A percentile compares a stretch with the other conserved stretches of the same genome.
phyloP scores from a whole-genome alignment of 2,888 invertebrate genomes.

The Silvanus unidentatus region DNA sequence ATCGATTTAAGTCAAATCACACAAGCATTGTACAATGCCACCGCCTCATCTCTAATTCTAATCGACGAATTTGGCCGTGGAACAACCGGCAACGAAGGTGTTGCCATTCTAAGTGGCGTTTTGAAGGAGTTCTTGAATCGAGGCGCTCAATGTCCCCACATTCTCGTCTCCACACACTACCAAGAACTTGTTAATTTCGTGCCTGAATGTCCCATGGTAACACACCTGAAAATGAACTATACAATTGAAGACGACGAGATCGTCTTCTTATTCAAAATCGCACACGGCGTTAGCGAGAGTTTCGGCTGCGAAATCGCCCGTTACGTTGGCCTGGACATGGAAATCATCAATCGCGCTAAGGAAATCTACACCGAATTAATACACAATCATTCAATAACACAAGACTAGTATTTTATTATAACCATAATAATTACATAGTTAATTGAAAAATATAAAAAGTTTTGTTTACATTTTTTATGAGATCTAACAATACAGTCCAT shows the following conservation, averaged over 20 bases:
- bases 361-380: conserved; percentile 41
- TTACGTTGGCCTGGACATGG: conserved; percentile 52
- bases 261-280: conserved; percentile 60
- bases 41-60: conserved; percentile 64
- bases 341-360: conserved; percentile 51
- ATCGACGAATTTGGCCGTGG: conserved; percentile 90
- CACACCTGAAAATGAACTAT: conserved; percentile 38
- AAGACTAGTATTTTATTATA: conserved; percentile 38
- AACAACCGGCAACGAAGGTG: conserved; percentile 70
- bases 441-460: conserved; percentile 25
- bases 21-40: conserved; percentile 60
- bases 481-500: conserved; percentile 21
- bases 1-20: conserved; percentile 80
- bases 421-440: conserved; percentile 32
- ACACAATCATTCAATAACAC: conserved; percentile 30
- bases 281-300: conserved; percentile 57
- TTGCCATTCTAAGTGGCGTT: conserved; percentile 64
- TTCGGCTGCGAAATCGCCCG: conserved; percentile 62
- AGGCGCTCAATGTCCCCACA: conserved; percentile 63
- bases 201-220: conserved; percentile 46
- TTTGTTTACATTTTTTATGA: conserved; percentile 16
- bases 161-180: conserved; percentile 74
- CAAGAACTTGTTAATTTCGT: conserved; percentile 58
- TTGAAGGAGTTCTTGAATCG: conserved; percentile 61
- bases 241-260: conserved; percentile 45